Evolutionary conservation across 2,888 invertebrate genomes (phyloP).

Genomic region (Agrotis ipsilon): DNA sequence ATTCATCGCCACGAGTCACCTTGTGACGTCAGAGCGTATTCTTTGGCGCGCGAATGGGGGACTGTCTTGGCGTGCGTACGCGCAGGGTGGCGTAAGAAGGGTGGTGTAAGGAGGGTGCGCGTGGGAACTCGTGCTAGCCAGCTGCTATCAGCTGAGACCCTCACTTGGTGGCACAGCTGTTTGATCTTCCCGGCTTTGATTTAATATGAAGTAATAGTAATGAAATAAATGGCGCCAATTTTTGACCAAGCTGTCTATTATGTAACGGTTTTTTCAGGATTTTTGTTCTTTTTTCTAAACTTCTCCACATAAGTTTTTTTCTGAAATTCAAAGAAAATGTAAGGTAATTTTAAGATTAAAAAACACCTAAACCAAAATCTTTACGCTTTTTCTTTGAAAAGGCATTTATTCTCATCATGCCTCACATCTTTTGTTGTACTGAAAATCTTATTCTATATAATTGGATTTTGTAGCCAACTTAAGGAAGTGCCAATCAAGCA

Average conservation of each 20-base stretch:
- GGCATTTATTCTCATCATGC: too few species aligned
- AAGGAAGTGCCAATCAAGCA: background rate
- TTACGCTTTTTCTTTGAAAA: background rate
- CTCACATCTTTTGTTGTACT: background rate
- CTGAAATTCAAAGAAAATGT: background rate
- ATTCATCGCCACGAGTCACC: conserved; percentile 81
- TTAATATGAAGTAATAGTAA: conserved; percentile 49
- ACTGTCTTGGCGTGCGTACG: conserved; percentile 72
- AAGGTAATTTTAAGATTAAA: background rate
- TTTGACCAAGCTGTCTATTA: conserved; percentile 1
- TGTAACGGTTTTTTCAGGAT: conserved; percentile 13
- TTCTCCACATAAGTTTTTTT: background rate
- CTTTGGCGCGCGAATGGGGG: conserved; percentile 65
- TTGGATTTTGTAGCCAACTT: background rate
- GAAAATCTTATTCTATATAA: background rate
- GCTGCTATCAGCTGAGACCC: conserved; percentile 82
- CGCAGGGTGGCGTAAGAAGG: conserved; percentile 71
- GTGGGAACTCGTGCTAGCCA: conserved; percentile 88
- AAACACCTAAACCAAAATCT: background rate
- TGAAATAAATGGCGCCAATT: conserved; percentile 7
- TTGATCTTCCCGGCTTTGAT: conserved; percentile 56
- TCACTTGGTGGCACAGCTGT: conserved; percentile 78
- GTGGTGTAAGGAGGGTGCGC: conserved; percentile 78
- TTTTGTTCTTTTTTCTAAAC: too few species aligned
- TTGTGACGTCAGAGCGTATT: conserved; percentile 76